phyloP scores from a whole-genome alignment of 92 coral and sea anemone genomes.

The Parazoanthus atlanticus region DNA sequence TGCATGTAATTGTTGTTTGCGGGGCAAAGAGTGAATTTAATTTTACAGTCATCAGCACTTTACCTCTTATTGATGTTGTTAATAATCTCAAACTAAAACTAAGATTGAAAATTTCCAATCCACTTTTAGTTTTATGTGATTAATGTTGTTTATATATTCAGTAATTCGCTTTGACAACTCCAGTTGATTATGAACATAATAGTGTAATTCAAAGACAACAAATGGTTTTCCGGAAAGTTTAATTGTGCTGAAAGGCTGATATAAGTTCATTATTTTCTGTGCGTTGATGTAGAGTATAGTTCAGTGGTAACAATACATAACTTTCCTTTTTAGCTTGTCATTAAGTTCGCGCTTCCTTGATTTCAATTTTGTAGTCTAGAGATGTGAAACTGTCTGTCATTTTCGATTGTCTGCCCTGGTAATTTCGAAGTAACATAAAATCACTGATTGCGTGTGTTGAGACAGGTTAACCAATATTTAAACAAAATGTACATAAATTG shows the following conservation, averaged over 20 bases:
- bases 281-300: neutral
- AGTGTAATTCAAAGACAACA: neutral
- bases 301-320: too few relatives aligned
- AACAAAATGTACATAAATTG: too few relatives aligned
- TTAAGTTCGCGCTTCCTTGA: neutral
- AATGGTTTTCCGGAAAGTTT: neutral
- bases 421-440: too few relatives aligned
- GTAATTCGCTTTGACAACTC: slow-evolving; percentile 1
- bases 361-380: neutral
- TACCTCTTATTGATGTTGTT: too few relatives aligned
- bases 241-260: neutral
- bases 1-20: neutral
- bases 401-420: too few relatives aligned
- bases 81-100: neutral
- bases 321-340: neutral
- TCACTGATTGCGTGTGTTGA: too few relatives aligned
- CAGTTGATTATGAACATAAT: neutral
- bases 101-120: neutral
- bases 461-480: too few relatives aligned
- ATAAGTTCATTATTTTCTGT: neutral
- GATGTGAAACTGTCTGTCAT: neutral
- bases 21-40: neutral
- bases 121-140: neutral
- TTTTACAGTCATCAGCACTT: neutral
- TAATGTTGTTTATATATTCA: neutral